Evolutionary conservation across 2,797 vertebrate species (phyloP), one percentile per base, ranked within the genome.

Genomic region (Chrysocyon brachyurus): DNA sequence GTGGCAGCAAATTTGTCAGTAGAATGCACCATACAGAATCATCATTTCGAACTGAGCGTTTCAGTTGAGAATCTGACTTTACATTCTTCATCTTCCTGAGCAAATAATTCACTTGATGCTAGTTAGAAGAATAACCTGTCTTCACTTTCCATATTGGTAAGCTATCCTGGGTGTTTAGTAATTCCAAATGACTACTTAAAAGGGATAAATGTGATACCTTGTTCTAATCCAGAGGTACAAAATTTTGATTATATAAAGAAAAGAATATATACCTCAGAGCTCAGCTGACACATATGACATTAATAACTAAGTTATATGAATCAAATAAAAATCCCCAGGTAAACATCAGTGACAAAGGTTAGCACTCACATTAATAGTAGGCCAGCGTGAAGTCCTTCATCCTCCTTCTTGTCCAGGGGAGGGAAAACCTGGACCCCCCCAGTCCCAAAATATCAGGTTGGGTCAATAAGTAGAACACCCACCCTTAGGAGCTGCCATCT

Each of bases 311-410:
- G 10, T 77, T 82, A 61, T 19, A 28, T 5, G 59, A 87, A 49
- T 90, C 24, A 83, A 52, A 87, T 89, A 90, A 88, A 95, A 92
- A 66, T 28, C 82, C 46, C 57, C 87, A 96, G 28, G 61, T 92
- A 90, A 64, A 64, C 40, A 61, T 68, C 77, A 77, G 52, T 57
- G 77, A 87, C 56, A 85, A 92, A 92, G 31, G 40, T 75, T 86
- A 97, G 95, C 52, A 98, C 98, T 98, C 96, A 98, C 98, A 64
- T 89, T 77, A 91, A 64, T 1, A 49, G 68, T n/a, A 79, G 92
- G 40, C 4, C 64, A 54, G 54, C 0, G 0, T 36, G 36, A 9
- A 64, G 31, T 82, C 64, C 52, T 75, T 85, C 84, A 24, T 84
- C 92, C 5, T 87, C 57, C 82, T 96, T 85, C 96, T 96, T 82